Percentiles rank a stretch among this genome's conserved stretches.
phyloP scores from a whole-genome alignment of 1,140 invertebrate species.

The Drosophila eugracilis region DNA sequence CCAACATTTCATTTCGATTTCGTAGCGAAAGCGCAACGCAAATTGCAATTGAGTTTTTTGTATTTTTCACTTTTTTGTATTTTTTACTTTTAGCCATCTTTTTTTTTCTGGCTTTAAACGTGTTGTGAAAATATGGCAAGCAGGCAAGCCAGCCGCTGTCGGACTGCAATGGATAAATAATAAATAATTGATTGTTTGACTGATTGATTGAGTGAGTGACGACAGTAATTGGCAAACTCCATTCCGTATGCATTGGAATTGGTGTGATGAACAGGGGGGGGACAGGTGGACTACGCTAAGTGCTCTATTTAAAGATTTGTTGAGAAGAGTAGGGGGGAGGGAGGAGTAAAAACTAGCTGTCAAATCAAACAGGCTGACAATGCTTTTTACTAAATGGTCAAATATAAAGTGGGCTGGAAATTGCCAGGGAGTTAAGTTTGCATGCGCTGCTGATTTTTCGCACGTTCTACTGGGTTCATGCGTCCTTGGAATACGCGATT shows the following conservation, averaged over 20 bases:
- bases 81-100: not conserved
- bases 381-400: constrained; percentile 29
- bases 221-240: constrained; percentile 49
- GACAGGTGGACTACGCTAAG: constrained; percentile 13
- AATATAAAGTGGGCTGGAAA: constrained; percentile 6
- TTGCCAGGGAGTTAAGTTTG: constrained; percentile 24
- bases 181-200: constrained; percentile 52
- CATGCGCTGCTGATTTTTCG: constrained; percentile 26
- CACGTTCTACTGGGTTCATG: constrained; percentile 35
- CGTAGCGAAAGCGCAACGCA: constrained; percentile 41
- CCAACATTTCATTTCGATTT: constrained; percentile 69
- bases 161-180: constrained; percentile 27
- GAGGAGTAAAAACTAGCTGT: constrained; percentile 27
- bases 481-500: constrained; percentile 12
- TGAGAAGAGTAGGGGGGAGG: not conserved
- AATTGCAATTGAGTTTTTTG: constrained; percentile 21
- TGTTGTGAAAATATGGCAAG: constrained; percentile 41
- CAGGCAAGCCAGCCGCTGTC: no score
- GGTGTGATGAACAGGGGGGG: not conserved
- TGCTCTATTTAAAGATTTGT: constrained; percentile 5
- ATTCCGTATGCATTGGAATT: constrained; percentile 31
- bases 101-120: constrained; percentile 18
- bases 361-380: constrained; percentile 46
- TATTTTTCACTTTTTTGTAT: not conserved
- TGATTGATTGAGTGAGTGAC: constrained; percentile 48